These are phyloP conservation scores for Cerastoderma edule DNA, from an alignment of 2,888 invertebrate genomes.

Conservation along the genomic window DNA sequence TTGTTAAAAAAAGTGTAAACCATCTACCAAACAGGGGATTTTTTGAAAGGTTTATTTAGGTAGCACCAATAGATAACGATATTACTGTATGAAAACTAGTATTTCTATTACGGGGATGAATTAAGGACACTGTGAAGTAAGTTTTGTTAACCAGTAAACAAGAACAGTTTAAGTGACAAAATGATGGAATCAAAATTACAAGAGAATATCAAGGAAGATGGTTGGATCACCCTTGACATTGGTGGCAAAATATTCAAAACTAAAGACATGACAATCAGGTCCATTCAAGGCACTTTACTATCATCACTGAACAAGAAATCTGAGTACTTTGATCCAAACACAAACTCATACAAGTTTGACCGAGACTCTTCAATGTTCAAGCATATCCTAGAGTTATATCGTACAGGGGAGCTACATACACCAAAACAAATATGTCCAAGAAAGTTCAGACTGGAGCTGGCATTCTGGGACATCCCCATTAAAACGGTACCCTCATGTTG, in stretches of 20 bases:
- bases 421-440: slow-evolving; percentile 19
- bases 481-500: slow-evolving; percentile 9
- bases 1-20: too few relatives aligned
- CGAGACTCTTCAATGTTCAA: slow-evolving; percentile 50
- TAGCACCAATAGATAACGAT: too few relatives aligned
- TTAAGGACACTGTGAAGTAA: too few relatives aligned
- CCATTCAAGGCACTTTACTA: slow-evolving; percentile 12
- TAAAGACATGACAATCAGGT: not conserved
- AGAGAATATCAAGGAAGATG: too few relatives aligned
- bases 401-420: slow-evolving; percentile 7
- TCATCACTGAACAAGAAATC: not conserved
- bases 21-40: too few relatives aligned
- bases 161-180: too few relatives aligned
- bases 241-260: slow-evolving; percentile 14
- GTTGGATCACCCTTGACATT: too few relatives aligned
- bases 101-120: too few relatives aligned
- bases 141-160: too few relatives aligned
- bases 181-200: too few relatives aligned
- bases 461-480: slow-evolving; percentile 18
- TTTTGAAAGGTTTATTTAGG: too few relatives aligned
- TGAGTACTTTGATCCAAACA: slow-evolving; percentile 1
- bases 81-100: too few relatives aligned
- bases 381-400: slow-evolving; percentile 35
- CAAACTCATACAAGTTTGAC: slow-evolving; percentile 47
- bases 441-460: slow-evolving; percentile 14